These are phyloP conservation scores for Rugalucina vietnamica DNA, from an alignment of 2,888 invertebrate species.

Conservation along the genomic window DNA sequence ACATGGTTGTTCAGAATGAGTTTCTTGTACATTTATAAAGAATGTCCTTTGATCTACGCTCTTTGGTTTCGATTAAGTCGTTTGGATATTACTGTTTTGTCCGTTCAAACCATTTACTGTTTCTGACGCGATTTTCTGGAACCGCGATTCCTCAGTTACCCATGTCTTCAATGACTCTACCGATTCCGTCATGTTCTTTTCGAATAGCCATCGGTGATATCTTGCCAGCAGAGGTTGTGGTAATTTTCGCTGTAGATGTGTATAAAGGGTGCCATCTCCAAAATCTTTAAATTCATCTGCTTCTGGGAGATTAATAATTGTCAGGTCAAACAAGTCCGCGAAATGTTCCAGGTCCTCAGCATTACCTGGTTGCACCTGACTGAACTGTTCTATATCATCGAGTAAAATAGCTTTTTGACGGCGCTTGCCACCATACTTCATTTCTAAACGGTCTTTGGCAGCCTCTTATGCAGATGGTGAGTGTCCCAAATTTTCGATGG, in stretches of 20 bases:
- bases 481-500: conserved; percentile 41
- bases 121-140: conserved; percentile 14
- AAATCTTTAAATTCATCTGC: conserved; percentile 19
- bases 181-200: conserved; percentile 19
- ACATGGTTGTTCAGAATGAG: no score
- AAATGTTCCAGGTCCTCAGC: conserved; percentile 35
- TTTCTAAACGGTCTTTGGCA: conserved; percentile 35
- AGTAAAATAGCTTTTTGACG: conserved; percentile 22
- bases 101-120: neutral
- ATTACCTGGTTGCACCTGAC: conserved; percentile 20
- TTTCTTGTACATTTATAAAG: no score
- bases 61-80: no score
- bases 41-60: no score
- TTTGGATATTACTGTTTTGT: no score
- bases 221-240: conserved; percentile 27
- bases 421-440: conserved; percentile 37
- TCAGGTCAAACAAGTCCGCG: conserved; percentile 43
- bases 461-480: conserved; percentile 39
- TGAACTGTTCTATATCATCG: conserved; percentile 31
- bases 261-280: conserved; percentile 28
- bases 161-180: conserved; percentile 6
- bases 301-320: conserved; percentile 42
- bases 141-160: no score
- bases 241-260: conserved; percentile 33
- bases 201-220: conserved; percentile 33